Conservation (phyloP, 2,113 vertebrate species). For the Dendrocopos noguchii region DNA sequence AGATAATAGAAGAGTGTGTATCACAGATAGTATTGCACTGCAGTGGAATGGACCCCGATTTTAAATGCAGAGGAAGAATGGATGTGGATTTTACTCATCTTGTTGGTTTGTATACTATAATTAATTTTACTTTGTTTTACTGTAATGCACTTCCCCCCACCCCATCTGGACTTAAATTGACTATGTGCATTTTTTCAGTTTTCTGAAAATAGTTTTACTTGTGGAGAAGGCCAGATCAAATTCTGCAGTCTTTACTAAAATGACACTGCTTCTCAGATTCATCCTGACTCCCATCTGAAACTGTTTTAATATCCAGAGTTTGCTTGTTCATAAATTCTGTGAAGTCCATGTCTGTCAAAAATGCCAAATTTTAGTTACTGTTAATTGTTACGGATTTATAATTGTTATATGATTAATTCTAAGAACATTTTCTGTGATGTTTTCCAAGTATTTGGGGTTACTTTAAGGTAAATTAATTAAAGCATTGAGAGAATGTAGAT, state of each 20-base stretch:
- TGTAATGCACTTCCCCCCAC: neutral
- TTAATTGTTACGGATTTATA: neutral
- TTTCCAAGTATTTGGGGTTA: neutral
- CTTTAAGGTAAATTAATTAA: neutral
- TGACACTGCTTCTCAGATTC: neutral
- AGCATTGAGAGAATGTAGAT: neutral
- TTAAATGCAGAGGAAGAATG: conserved; percentile 89
- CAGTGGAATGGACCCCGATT: conserved; percentile 94
- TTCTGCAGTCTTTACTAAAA: neutral
- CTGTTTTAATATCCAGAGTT: neutral
- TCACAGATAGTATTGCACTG: conserved; percentile 94
- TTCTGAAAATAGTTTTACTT: neutral
- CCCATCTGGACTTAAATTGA: neutral
- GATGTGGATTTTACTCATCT: conserved; percentile 93
- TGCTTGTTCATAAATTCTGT: neutral
- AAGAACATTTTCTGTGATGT: neutral
- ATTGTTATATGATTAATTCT: neutral
- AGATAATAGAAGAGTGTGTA: conserved; percentile 95
- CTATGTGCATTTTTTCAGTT: neutral
- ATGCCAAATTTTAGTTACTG: neutral
- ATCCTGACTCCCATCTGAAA: neutral
- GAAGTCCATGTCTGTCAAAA: neutral
- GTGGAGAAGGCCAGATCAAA: neutral
- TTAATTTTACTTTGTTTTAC: neutral
- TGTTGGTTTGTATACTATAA: conserved; percentile 81